Percentiles rank a stretch among this genome's conserved stretches.
Evolutionary conservation across 2,888 invertebrate species (phyloP).

Genomic region (Hoplodrina ambigua): DNA sequence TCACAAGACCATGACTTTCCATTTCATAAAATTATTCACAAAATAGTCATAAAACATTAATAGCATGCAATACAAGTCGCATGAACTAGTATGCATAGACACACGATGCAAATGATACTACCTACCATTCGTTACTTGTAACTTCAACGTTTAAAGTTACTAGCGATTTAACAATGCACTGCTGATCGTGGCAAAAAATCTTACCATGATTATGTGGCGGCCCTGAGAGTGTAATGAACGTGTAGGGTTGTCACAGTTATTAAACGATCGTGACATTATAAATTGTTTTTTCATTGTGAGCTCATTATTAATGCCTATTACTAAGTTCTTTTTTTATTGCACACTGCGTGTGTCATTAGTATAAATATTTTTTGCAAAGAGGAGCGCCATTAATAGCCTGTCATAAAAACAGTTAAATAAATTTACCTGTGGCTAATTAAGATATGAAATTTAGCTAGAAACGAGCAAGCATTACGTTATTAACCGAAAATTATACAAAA

Average conservation of each 20-base stretch:
- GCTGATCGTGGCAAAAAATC: constrained; percentile 54
- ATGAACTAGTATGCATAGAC: constrained; percentile 25
- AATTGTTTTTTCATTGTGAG: not conserved
- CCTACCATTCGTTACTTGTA: not conserved
- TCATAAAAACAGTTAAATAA: not conserved
- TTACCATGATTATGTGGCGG: constrained; percentile 39
- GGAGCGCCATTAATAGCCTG: not conserved
- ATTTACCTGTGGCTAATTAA: not conserved
- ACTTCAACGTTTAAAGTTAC: constrained; percentile 8
- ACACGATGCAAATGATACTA: constrained; percentile 18
- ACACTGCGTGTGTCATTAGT: not conserved
- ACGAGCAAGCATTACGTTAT: not conserved
- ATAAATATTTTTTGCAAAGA: not conserved
- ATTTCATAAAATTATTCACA: constrained; percentile 40
- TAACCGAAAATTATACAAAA: not conserved
- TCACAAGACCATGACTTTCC: constrained; percentile 35
- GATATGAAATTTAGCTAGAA: not conserved
- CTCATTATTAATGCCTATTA: not conserved
- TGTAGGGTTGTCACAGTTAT: constrained; percentile 43
- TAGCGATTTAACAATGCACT: constrained; percentile 34
- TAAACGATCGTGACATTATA: constrained; percentile 6
- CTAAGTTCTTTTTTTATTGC: constrained; percentile 13
- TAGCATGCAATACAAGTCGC: constrained; percentile 36
- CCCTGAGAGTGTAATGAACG: constrained; percentile 49
- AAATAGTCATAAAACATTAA: constrained; percentile 43